Evolutionary conservation across 2,113 vertebrate species (phyloP), one percentile per base, ranked within the genome.

Genomic region (Pteronura brasiliensis): DNA sequence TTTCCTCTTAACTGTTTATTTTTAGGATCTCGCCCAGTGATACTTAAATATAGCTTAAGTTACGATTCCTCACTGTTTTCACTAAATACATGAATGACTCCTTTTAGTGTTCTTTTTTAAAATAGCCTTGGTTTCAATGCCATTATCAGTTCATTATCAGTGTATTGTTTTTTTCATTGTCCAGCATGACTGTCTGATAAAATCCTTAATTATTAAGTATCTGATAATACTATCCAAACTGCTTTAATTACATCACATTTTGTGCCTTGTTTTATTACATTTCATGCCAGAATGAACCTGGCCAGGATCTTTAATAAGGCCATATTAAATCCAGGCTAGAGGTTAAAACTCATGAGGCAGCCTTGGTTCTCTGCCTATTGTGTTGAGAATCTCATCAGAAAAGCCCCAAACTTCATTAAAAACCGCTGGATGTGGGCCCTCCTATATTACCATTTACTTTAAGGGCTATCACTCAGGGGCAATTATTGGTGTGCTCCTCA

Each of bases 121-220:
- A 94, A 34, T 4, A 82, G 59, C 1, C 67, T 55, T 92, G 23
- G 29, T 94, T 90, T 94, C 88, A 88, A 63, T 95, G 12, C 23
- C 67, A 29, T 71, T 85, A 76, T 98, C 93, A 95, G 96, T 98
- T 98, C 93, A 97, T 98, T 97, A 97, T 34, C 96, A 97, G 59
- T 79, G 84, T 95, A 98, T 98, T 98, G 93, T 98, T 96, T 98
- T 84, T n/a, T 89, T 98, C 97, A 96, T 97, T 98, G 95, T 98
- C 98, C 96, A 96, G 98, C 96, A 97, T 76, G 90, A 88, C 96
- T 96, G 88, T 97, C 97, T 98, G 96, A 97, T 98, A 97, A 98
- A 98, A 98, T 98, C 97, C 98, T 96, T 98, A 98, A 98, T 99
- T 98, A 98, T 96, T 55, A 97, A 97, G 93, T 98, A 98, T 98